Evolutionary conservation across 2,888 invertebrate species (phyloP), one percentile per base, ranked within the genome.

Genomic region (Metacarcinus magister): DNA sequence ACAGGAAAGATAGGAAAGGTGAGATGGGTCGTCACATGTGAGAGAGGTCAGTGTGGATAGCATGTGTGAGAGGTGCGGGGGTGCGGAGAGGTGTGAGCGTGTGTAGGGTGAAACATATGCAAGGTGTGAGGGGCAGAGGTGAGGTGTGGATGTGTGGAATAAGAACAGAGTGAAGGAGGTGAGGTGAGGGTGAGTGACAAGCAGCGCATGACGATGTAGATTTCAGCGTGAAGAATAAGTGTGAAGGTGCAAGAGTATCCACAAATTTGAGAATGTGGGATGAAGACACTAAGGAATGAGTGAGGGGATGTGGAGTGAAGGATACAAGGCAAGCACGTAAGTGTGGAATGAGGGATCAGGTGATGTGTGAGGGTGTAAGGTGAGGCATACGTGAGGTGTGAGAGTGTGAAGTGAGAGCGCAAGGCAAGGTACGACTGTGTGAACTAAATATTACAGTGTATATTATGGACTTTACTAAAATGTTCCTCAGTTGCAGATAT

Each of bases 291-390:
- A 75, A n/a, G 75, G 23, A 60, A 60, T 19, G 16, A 54, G 67
- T n/a, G 28, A 75, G 75, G 75, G 75, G 75, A 28, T 75, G 75
- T 28, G 75, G 75, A n/a, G 75, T 54, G 75, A 75, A 28, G 75
- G 28, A 28, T 28, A 75, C 28, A 75, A 75, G 28, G n/a, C 0
- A n/a, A 28, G 2, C 0, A 28, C 3, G 28, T 75, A 28, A 23
- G 75, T 75, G 5, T 75, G 28, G n/a, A 5, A 28, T 75, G 75
- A 28, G 28, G n/a, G 67, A n/a, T n/a, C 5, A 67, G 8, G 67
- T 67, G n/a, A 67, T 10, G 75, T n/a, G 75, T 28, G 75, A 75
- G 28, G n/a, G 75, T 75, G 75, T 28, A 75, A 75, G 75, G 28
- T 75, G 8, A 28, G 75, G n/a, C 75, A 75, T n/a, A 75, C 7